Conservation (phyloP, 1,140 invertebrate genomes). For the Polyergus mexicanus region DNA sequence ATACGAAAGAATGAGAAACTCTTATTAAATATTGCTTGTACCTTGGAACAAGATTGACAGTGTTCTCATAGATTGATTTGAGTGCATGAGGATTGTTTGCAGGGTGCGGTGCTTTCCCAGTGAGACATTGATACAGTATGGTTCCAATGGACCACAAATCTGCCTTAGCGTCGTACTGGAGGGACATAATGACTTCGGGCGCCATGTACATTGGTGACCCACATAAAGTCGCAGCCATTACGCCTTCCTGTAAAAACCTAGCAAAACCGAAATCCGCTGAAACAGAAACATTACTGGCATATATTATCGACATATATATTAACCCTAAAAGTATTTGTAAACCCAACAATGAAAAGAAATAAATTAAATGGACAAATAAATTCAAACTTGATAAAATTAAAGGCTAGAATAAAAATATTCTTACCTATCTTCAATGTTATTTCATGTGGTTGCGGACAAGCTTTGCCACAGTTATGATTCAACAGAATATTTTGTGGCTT, state of each 20-base stretch:
- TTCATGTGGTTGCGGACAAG: slow-evolving; percentile 95
- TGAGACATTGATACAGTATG: slow-evolving; percentile 99
- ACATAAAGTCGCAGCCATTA: slow-evolving; percentile 99
- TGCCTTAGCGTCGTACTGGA: slow-evolving; percentile 99
- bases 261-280: slow-evolving; percentile 99
- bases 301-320: slow-evolving; percentile 17
- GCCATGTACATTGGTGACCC: slow-evolving; percentile 99
- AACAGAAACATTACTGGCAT: slow-evolving; percentile 79
- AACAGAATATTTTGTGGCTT: slow-evolving; percentile 99
- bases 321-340: not conserved
- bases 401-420: slow-evolving; percentile 40
- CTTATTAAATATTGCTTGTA: slow-evolving; percentile 83
- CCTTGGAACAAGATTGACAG: slow-evolving; percentile 97
- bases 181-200: slow-evolving; percentile 99
- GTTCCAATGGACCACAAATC: slow-evolving; percentile 99
- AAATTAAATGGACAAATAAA: no score
- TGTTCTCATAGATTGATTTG: slow-evolving; percentile 99
- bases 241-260: slow-evolving; percentile 98
- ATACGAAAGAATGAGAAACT: not conserved
- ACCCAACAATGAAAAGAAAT: not conserved
- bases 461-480: slow-evolving; percentile 92
- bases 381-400: no score
- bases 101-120: slow-evolving; percentile 99
- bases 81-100: slow-evolving; percentile 99
- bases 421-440: slow-evolving; percentile 98